These are phyloP conservation scores for Mya arenaria DNA, from an alignment of 1,140 invertebrate genomes.

Conservation along the genomic window DNA sequence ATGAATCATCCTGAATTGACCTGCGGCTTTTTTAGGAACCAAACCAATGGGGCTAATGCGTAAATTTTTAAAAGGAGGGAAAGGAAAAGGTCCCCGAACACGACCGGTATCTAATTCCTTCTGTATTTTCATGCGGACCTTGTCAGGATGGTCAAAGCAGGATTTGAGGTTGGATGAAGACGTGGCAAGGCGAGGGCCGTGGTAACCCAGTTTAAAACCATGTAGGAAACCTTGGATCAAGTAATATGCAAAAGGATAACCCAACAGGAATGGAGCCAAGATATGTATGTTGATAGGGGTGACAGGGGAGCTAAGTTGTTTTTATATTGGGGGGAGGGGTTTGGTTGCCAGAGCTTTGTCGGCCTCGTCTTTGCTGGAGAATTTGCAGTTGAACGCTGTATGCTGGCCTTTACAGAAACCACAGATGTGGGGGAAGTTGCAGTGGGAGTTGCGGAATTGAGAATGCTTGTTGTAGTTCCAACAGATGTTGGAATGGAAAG, in stretches of 20 bases:
- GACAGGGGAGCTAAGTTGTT: too few relatives aligned
- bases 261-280: background rate
- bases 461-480: constrained; percentile 15
- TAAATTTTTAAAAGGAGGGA: constrained; percentile 3
- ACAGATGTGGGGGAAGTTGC: constrained; percentile 18
- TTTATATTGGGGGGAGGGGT: too few relatives aligned
- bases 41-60: constrained; percentile 22
- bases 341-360: too few relatives aligned
- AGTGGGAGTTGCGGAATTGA: background rate
- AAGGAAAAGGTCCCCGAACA: constrained; percentile 21
- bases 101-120: constrained; percentile 1
- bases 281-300: background rate
- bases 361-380: too few relatives aligned
- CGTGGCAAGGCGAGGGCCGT: background rate
- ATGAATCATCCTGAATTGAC: constrained; percentile 30
- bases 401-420: constrained; percentile 13
- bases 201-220: constrained; percentile 12
- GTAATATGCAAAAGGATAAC: background rate
- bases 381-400: background rate
- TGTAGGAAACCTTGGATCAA: constrained; percentile 21
- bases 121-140: background rate
- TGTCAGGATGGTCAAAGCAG: background rate
- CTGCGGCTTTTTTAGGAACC: constrained; percentile 26
- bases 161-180: constrained; percentile 17
- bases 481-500: constrained; percentile 17